Evolutionary conservation across 2,113 vertebrate species (phyloP).

Genomic region (Pachypanchax playfairii): DNA sequence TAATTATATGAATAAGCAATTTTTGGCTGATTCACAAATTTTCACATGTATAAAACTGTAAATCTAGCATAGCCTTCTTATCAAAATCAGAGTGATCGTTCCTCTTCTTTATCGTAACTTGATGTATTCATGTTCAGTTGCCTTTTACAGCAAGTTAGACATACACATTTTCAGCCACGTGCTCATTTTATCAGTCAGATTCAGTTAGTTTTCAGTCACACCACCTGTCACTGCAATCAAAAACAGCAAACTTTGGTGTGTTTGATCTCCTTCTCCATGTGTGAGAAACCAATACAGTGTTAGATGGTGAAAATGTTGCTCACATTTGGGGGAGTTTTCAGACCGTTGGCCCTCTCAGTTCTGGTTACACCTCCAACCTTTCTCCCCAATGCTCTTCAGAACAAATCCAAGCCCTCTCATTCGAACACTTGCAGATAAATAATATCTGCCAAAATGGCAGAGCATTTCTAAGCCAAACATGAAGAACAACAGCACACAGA

Average conservation of each 20-base stretch:
- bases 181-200: neutral
- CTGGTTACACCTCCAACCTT: constrained; percentile 50
- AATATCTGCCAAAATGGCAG: constrained; percentile 60
- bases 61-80: neutral
- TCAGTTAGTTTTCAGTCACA: constrained; percentile 1
- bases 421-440: constrained; percentile 65
- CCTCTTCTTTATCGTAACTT: too few relatives aligned
- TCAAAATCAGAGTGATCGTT: neutral
- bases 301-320: too few relatives aligned
- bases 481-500: constrained; percentile 64
- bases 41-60: neutral
- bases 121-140: neutral
- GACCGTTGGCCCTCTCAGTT: constrained; percentile 41
- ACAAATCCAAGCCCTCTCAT: constrained; percentile 55
- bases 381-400: constrained; percentile 48
- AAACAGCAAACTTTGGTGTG: constrained; percentile 9
- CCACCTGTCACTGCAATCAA: constrained; percentile 7
- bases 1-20: neutral
- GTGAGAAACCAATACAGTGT: constrained; percentile 24
- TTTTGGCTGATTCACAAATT: neutral
- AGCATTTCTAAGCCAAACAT: constrained; percentile 62
- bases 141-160: neutral
- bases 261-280: neutral
- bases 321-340: constrained; percentile 28
- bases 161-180: neutral